Evolutionary conservation across 2,113 vertebrate species (phyloP).

Genomic region (Paraplagusia blochii): DNA sequence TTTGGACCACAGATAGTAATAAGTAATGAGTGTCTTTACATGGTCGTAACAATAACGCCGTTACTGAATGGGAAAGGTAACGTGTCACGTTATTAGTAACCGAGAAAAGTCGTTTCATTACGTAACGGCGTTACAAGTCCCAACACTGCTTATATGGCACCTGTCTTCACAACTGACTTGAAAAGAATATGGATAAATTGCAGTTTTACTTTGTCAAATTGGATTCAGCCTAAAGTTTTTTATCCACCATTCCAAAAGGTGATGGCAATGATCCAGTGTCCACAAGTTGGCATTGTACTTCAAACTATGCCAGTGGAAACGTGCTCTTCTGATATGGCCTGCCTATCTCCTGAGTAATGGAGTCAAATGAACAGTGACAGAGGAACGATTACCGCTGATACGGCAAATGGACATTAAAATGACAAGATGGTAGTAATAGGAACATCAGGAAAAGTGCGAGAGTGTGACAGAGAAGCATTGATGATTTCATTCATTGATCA

Average conservation of each 20-base stretch:
- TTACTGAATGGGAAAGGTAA: too few species aligned
- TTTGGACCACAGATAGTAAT: too few species aligned
- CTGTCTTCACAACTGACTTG: too few species aligned
- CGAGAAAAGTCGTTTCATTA: too few species aligned
- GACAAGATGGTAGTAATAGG: conserved; percentile 52
- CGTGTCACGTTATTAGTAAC: too few species aligned
- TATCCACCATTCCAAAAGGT: conserved; percentile 40
- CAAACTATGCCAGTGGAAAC: conserved; percentile 52
- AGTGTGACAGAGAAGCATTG: conserved; percentile 22
- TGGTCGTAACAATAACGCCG: too few species aligned
- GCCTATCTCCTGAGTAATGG: conserved; percentile 46
- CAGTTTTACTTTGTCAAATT: too few species aligned
- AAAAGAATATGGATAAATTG: too few species aligned
- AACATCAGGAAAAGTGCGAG: conserved; percentile 40
- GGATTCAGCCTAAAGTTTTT: conserved; percentile 23
- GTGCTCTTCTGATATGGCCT: conserved; percentile 45
- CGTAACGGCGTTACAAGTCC: too few species aligned
- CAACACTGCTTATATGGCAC: too few species aligned
- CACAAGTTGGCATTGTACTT: conserved; percentile 11
- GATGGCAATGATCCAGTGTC: conserved; percentile 8
- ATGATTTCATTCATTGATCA: conserved; percentile 43
- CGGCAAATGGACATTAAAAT: conserved; percentile 49
- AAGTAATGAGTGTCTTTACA: too few species aligned
- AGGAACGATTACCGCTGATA: conserved; percentile 50
- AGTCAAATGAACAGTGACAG: conserved; percentile 59